A percentile compares a stretch with the other conserved stretches of the same genome.
Conservation (phyloP, 2,113 vertebrate species). For the Uropsilus gracilis region DNA sequence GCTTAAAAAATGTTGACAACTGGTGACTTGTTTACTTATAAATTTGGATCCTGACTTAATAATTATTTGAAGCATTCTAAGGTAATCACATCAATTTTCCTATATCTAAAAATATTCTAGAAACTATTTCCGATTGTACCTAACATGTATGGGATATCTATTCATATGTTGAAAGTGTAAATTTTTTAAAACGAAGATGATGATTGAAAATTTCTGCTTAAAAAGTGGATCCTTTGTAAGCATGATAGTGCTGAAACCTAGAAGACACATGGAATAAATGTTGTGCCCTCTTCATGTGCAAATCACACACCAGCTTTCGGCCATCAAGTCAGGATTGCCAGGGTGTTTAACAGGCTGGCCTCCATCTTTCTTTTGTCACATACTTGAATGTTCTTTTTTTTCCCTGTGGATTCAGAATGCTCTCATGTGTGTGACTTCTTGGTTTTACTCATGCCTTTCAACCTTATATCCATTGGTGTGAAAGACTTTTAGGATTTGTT, state of each 20-base stretch:
- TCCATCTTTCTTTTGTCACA: background rate
- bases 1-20: background rate
- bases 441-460: background rate
- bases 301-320: background rate
- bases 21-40: constrained; percentile 41
- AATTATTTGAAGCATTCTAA: constrained; percentile 47
- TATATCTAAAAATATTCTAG: background rate
- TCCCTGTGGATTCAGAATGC: background rate
- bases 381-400: background rate
- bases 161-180: background rate
- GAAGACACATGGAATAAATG: fast-evolving
- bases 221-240: background rate
- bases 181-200: background rate
- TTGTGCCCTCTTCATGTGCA: fast-evolving
- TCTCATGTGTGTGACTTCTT: background rate
- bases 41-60: constrained; percentile 38
- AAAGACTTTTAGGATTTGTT: background rate
- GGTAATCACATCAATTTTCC: background rate
- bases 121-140: background rate
- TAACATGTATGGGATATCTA: background rate
- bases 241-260: background rate
- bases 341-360: background rate
- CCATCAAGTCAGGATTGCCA: background rate
- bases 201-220: background rate
- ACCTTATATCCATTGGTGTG: background rate